These are phyloP conservation scores for Shargacucullia verbasci DNA, from an alignment of 2,888 invertebrate species.

Conservation along the genomic window DNA sequence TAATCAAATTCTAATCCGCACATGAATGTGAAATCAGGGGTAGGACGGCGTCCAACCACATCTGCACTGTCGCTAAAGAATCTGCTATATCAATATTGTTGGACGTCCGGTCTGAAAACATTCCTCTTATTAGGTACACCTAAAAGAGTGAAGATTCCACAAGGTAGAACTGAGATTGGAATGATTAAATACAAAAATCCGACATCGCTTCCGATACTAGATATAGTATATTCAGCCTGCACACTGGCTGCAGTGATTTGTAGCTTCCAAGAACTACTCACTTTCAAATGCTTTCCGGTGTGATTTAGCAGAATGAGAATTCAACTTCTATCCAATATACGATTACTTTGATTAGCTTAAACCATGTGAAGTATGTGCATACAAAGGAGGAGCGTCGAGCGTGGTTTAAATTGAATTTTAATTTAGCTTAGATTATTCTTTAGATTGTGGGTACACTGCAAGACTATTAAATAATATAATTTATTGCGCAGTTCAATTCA, in stretches of 20 bases:
- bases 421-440: slow-evolving; percentile 9
- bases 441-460: neutral
- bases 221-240: slow-evolving; percentile 13
- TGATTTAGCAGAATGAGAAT: slow-evolving; percentile 22
- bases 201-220: slow-evolving; percentile 1
- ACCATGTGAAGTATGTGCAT: slow-evolving; percentile 29
- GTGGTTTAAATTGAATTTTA: slow-evolving; percentile 12
- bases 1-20: too few relatives aligned
- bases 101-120: too few relatives aligned
- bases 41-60: too few relatives aligned
- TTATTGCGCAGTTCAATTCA: neutral
- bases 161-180: too few relatives aligned
- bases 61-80: too few relatives aligned
- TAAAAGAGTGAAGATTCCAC: too few relatives aligned
- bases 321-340: slow-evolving; percentile 26
- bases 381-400: slow-evolving; percentile 12
- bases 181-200: too few relatives aligned
- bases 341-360: slow-evolving; percentile 24
- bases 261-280: slow-evolving; percentile 33
- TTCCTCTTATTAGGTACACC: too few relatives aligned
- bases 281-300: slow-evolving; percentile 20
- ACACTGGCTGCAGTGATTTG: slow-evolving; percentile 26
- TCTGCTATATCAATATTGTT: too few relatives aligned
- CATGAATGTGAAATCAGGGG: too few relatives aligned
- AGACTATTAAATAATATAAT: neutral